Percentiles rank a stretch among this genome's conserved stretches.
Conservation (phyloP, 1,140 invertebrate species). For the Bombus ignitus region DNA sequence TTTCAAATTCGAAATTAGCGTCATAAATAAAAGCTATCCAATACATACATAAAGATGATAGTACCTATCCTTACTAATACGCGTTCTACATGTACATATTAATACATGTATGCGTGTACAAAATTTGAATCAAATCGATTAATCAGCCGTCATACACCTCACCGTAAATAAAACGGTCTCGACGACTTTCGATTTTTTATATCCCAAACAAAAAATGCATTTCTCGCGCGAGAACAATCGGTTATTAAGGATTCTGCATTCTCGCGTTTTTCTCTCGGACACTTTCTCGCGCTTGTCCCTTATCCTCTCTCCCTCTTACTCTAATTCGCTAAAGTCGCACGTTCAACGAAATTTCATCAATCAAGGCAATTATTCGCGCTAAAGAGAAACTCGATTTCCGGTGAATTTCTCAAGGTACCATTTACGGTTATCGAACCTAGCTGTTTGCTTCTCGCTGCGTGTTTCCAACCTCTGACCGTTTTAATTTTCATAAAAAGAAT, state of each 20-base stretch:
- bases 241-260: not conserved
- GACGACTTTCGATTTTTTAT: not conserved
- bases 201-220: too few relatives aligned
- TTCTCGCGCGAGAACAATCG: not conserved
- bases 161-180: not conserved
- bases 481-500: too few relatives aligned
- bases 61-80: not conserved
- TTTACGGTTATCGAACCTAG: not conserved
- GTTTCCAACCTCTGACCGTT: not conserved
- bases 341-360: constrained; percentile 13
- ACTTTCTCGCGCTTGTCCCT: not conserved
- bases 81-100: not conserved
- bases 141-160: too few relatives aligned
- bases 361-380: constrained; percentile 5
- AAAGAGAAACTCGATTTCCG: not conserved
- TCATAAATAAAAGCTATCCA: not conserved
- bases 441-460: not conserved
- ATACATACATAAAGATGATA: not conserved
- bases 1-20: not conserved
- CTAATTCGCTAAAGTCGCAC: not conserved
- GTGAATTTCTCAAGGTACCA: not conserved
- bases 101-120: not conserved
- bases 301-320: not conserved
- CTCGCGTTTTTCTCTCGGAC: constrained; percentile 8
- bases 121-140: constrained; percentile 21